phyloP scores from a whole-genome alignment of 2,113 vertebrate species.

The Ceyx cyanopectus region DNA sequence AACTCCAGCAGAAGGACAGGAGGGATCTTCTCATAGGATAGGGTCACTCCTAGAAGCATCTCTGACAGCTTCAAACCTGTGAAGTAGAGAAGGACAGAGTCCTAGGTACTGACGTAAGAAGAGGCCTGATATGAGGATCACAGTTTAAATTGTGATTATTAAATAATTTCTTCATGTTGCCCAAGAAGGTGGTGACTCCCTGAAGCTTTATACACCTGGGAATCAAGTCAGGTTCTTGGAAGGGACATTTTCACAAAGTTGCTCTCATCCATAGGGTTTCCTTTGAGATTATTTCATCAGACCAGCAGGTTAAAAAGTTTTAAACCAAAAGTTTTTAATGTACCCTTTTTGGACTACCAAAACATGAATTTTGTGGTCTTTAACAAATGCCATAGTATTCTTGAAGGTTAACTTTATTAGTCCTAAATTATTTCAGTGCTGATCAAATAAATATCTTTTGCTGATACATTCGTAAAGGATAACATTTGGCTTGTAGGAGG shows the following conservation, averaged over 20 bases:
- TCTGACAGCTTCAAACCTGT: background rate
- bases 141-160: background rate
- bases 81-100: background rate
- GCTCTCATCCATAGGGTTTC: background rate
- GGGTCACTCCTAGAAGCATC: background rate
- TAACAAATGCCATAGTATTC: background rate
- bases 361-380: background rate
- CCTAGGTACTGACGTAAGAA: background rate
- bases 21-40: background rate
- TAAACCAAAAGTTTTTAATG: background rate
- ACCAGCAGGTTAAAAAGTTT: background rate
- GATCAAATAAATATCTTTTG: background rate
- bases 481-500: background rate
- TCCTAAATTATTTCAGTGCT: background rate
- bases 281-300: background rate
- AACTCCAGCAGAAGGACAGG: background rate
- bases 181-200: background rate
- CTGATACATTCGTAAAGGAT: background rate
- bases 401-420: background rate
- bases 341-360: background rate
- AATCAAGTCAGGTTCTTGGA: background rate
- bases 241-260: background rate
- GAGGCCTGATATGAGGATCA: background rate
- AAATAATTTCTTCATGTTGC: background rate
- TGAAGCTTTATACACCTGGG: background rate